Evolutionary conservation across 2,888 invertebrate genomes (phyloP).

Genomic region (Flabesymbios commensalis): DNA sequence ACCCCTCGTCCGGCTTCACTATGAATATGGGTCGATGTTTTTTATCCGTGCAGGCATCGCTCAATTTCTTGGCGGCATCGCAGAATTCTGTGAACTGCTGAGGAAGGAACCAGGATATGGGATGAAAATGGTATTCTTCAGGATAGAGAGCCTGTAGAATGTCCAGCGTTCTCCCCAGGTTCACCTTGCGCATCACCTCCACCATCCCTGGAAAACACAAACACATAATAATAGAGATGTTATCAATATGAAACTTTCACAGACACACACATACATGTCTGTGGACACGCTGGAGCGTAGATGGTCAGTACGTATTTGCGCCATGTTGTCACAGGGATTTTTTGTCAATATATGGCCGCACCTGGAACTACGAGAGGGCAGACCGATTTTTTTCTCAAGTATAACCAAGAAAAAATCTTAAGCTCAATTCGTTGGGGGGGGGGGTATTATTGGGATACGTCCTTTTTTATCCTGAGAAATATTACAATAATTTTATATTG

Average conservation of each 20-base stretch:
- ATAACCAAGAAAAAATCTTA: no score
- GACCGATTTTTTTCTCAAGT: no score
- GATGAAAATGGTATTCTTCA: slow-evolving; percentile 63
- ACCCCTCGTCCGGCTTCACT: slow-evolving; percentile 64
- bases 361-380: no score
- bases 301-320: no score
- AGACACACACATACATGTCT: neutral
- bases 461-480: no score
- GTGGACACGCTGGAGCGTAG: no score
- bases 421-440: no score
- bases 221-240: neutral
- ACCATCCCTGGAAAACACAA: slow-evolving; percentile 59
- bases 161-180: slow-evolving; percentile 61
- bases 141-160: slow-evolving; percentile 63
- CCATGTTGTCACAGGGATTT: no score
- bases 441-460: no score
- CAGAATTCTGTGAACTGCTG: slow-evolving; percentile 59
- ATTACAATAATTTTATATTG: no score
- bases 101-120: slow-evolving; percentile 64
- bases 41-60: slow-evolving; percentile 3
- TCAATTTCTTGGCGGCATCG: slow-evolving; percentile 27
- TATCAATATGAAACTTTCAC: neutral
- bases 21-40: slow-evolving; percentile 58
- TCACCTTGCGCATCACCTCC: slow-evolving; percentile 62
- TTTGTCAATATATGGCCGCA: no score